Percentiles rank a stretch among this genome's conserved stretches.
These are phyloP conservation scores for Zaprionus inermis DNA, from an alignment of 1,140 invertebrate species.

Conservation along the genomic window DNA sequence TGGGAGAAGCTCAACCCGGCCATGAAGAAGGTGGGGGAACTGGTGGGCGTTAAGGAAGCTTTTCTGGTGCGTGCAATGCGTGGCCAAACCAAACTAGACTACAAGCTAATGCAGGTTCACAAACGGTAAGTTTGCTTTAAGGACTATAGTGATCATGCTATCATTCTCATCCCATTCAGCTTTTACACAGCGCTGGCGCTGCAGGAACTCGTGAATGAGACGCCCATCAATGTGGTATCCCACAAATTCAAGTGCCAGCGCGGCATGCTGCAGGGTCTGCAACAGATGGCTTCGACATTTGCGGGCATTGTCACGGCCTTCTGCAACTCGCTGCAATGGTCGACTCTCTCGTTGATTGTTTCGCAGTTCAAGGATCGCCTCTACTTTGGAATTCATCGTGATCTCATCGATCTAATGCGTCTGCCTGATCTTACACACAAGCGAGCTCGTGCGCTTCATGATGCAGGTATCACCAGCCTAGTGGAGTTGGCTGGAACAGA, in stretches of 20 bases:
- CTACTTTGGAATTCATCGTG: constrained; percentile 96
- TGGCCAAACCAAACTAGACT: constrained; percentile 87
- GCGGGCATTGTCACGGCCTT: constrained; percentile 96
- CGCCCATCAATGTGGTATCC: constrained; percentile 91
- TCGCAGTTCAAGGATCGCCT: constrained; percentile 96
- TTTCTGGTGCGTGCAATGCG: constrained; percentile 93
- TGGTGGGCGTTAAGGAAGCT: constrained; percentile 96
- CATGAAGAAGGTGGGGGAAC: constrained; percentile 93
- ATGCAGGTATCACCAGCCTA: constrained; percentile 92
- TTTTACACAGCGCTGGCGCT: constrained; percentile 97
- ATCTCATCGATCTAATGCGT: constrained; percentile 96
- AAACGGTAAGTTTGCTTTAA: constrained; percentile 84
- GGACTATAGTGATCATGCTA: neutral
- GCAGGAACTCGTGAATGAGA: constrained; percentile 96
- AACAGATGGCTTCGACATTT: constrained; percentile 98
- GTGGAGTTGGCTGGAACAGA: constrained; percentile 91
- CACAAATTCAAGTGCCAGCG: constrained; percentile 93
- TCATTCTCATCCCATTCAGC: constrained; percentile 81
- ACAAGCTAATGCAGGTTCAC: constrained; percentile 85
- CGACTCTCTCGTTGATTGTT: constrained; percentile 94
- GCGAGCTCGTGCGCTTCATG: constrained; percentile 93
- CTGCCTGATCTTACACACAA: constrained; percentile 93
- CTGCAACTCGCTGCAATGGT: constrained; percentile 96
- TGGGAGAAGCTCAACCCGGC: constrained; percentile 93
- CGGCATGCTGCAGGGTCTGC: constrained; percentile 95